Conservation (phyloP, 2,113 vertebrate genomes). For the Suncus etruscus region DNA sequence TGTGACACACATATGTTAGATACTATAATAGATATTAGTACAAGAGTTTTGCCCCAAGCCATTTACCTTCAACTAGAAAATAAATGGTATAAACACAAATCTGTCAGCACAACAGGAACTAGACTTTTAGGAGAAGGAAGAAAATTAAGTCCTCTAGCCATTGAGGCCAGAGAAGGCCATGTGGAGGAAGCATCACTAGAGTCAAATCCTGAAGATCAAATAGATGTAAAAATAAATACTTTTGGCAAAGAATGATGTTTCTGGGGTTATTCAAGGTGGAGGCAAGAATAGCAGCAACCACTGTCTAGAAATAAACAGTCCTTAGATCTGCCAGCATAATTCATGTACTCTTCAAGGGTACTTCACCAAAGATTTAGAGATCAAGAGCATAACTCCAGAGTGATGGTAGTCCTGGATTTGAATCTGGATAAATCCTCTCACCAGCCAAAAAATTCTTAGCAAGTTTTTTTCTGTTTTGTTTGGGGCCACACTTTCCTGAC, state of each 20-base stretch:
- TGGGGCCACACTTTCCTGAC: no score
- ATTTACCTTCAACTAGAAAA: neutral
- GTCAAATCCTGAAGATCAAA: neutral
- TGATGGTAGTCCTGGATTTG: neutral
- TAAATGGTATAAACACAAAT: neutral
- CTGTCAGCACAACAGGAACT: neutral
- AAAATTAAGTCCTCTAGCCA: neutral
- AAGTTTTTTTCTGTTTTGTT: neutral
- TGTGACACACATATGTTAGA: neutral
- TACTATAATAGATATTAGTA: neutral
- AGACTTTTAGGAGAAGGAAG: neutral
- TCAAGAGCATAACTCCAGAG: no score
- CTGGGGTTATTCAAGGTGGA: neutral
- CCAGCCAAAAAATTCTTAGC: neutral
- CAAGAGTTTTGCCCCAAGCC: neutral
- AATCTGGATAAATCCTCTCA: neutral
- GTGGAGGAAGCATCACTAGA: neutral
- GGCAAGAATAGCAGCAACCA: neutral
- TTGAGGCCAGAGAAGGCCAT: neutral
- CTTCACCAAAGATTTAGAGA: no score
- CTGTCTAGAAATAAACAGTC: neutral
- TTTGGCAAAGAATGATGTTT: neutral
- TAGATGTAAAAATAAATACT: neutral
- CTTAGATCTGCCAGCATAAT: neutral
- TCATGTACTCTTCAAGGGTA: neutral